Evolutionary conservation across 2,888 invertebrate species (phyloP).

Genomic region (Andrena marginata): DNA sequence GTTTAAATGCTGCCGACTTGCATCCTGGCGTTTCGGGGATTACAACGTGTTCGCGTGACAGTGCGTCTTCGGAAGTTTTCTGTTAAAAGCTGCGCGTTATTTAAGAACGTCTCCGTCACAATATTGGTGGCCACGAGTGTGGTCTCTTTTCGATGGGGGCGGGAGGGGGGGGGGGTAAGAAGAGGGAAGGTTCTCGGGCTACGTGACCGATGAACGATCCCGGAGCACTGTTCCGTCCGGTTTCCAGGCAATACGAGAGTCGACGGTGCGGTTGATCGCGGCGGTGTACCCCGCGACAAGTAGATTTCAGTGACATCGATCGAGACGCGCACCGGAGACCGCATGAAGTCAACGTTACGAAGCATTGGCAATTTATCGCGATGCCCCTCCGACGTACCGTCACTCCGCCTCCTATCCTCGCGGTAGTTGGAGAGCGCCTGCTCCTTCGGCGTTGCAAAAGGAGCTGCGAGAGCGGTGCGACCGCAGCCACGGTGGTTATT

Average conservation of each 20-base stretch:
- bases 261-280: slow-evolving; percentile 32
- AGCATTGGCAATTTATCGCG: slow-evolving; percentile 66
- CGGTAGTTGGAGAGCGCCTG: slow-evolving; percentile 40
- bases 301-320: slow-evolving; percentile 38
- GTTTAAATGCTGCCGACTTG: slow-evolving; percentile 39
- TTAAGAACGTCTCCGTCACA: no score
- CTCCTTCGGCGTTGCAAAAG: slow-evolving; percentile 67
- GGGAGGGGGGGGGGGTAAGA: no score
- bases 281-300: not conserved
- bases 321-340: slow-evolving; percentile 44
- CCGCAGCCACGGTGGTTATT: slow-evolving; percentile 81
- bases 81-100: not conserved
- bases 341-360: slow-evolving; percentile 51
- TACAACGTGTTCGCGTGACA: not conserved
- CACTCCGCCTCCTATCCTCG: slow-evolving; percentile 26
- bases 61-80: not conserved
- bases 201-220: not conserved
- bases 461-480: slow-evolving; percentile 65
- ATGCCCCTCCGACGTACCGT: slow-evolving; percentile 13
- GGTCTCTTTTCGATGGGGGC: no score
- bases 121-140: no score
- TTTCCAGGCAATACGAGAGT: not conserved
- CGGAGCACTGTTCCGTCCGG: slow-evolving; percentile 1
- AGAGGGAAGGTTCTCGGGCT: no score
- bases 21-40: not conserved